These are phyloP conservation scores for Globodera rostochiensis DNA, from an alignment of 1,140 invertebrate genomes.

Conservation along the genomic window DNA sequence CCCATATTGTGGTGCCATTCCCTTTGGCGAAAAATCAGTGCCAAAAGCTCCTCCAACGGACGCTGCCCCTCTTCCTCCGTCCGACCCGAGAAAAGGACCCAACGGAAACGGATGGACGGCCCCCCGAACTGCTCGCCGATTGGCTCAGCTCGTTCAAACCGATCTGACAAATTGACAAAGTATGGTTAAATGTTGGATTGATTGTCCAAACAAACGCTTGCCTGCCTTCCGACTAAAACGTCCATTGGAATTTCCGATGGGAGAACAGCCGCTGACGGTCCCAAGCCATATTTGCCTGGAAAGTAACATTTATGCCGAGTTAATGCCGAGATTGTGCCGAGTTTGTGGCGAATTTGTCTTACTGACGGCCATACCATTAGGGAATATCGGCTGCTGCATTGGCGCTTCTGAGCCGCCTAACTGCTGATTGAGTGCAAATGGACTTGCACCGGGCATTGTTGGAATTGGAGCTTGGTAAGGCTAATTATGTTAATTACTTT, in stretches of 20 bases:
- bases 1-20: neutral
- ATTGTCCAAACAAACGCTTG: neutral
- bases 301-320: too few relatives aligned
- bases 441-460: neutral
- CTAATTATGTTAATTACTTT: neutral
- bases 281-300: neutral
- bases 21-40: neutral
- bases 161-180: neutral
- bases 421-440: neutral
- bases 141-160: neutral
- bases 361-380: neutral
- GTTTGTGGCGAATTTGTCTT: neutral
- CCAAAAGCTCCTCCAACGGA: neutral
- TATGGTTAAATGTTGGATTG: neutral
- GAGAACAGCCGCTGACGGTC: neutral
- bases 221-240: neutral
- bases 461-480: neutral
- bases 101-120: neutral
- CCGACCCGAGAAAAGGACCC: neutral
- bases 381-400: conserved; percentile 5
- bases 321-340: neutral
- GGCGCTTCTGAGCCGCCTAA: neutral
- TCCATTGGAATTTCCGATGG: conserved; percentile 11
- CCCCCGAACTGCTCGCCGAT: neutral
- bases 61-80: neutral